Evolutionary conservation across 92 coral and sea anemone genomes (phyloP).

Genomic region (Paragorgia papillata): DNA sequence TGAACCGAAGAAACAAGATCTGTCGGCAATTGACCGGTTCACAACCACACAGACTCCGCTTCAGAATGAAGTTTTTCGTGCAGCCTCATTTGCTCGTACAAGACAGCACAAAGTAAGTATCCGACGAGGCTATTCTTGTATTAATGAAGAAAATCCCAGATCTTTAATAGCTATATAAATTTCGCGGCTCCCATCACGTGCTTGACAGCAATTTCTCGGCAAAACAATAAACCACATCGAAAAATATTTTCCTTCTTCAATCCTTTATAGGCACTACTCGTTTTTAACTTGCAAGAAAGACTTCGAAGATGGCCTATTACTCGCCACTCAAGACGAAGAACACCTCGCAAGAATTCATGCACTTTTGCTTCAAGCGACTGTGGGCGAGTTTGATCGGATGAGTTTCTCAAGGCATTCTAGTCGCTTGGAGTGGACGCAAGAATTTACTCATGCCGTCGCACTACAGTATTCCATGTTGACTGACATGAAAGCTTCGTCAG

Average conservation of each 20-base stretch:
- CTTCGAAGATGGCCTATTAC: conserved; percentile 60
- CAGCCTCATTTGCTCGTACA: conserved; percentile 91
- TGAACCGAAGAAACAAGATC: conserved; percentile 91
- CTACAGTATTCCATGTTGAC: conserved; percentile 69
- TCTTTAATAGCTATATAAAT: no score
- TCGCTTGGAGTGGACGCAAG: conserved; percentile 76
- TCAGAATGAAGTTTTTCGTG: conserved; percentile 93
- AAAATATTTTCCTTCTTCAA: conserved; percentile 17
- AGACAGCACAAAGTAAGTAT: conserved; percentile 84
- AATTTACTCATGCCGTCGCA: conserved; percentile 70
- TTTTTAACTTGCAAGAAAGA: conserved; percentile 82
- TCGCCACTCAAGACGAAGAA: conserved; percentile 60
- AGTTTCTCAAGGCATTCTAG: conserved; percentile 54
- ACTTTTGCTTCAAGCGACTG: conserved; percentile 83
- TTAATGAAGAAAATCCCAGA: no score
- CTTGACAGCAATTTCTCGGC: not conserved
- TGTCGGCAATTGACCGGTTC: conserved; percentile 89
- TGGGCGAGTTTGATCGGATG: conserved; percentile 69
- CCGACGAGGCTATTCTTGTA: no score
- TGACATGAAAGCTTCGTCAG: conserved; percentile 75
- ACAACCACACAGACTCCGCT: conserved; percentile 85
- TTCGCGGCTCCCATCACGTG: not conserved
- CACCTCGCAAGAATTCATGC: conserved; percentile 72
- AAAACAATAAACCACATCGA: conserved; percentile 9
- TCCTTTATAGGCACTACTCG: conserved; percentile 79